Percentiles rank a stretch among this genome's conserved stretches.
These are phyloP conservation scores for Lycophotia porphyrea DNA, from an alignment of 2,888 invertebrate genomes.

Conservation along the genomic window DNA sequence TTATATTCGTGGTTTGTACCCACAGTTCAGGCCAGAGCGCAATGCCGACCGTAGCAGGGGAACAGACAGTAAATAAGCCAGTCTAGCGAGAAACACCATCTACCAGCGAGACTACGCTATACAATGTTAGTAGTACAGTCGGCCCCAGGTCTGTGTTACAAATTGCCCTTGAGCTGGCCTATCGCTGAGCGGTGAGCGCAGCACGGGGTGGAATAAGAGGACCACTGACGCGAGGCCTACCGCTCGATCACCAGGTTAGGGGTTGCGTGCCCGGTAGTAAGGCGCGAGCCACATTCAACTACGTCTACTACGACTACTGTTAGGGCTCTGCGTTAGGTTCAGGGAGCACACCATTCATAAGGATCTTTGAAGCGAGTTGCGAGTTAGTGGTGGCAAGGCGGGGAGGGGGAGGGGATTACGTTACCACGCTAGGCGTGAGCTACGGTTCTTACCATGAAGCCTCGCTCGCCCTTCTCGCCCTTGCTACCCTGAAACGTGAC, in stretches of 20 bases:
- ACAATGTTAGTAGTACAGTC: conserved; percentile 17
- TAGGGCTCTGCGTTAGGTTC: conserved; percentile 13
- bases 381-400: conserved; percentile 57
- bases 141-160: neutral
- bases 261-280: neutral
- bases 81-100: conserved; percentile 13
- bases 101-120: neutral
- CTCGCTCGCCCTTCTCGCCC: conserved; percentile 94
- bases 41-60: neutral
- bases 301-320: conserved; percentile 13
- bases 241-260: neutral
- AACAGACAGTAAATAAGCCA: neutral
- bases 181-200: neutral
- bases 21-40: neutral
- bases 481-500: conserved; percentile 92
- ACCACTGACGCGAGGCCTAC: neutral
- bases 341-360: conserved; percentile 2
- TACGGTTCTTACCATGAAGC: conserved; percentile 92
- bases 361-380: conserved; percentile 35
- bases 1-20: neutral
- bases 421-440: conserved; percentile 53
- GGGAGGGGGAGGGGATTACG: conserved; percentile 28
- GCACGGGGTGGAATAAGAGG: neutral
- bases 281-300: neutral
- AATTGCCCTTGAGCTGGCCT: neutral